Evolutionary conservation across 2,113 vertebrate genomes (phyloP).

Genomic region (Macquaria ambigua): DNA sequence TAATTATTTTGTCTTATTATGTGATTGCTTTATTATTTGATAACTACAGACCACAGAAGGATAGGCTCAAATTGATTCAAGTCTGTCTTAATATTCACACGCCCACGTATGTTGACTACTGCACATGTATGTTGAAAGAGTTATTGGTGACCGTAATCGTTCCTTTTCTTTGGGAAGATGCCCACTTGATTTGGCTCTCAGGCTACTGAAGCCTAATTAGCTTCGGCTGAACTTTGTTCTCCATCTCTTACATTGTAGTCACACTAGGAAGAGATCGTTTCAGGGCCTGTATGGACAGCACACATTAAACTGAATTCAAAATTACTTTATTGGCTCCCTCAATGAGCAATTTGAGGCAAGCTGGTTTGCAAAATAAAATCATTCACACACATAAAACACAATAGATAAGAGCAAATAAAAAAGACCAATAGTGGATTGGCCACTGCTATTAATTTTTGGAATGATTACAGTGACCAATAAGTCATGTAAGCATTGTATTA

Average conservation of each 20-base stretch:
- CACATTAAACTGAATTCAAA: background rate
- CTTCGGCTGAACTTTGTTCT: background rate
- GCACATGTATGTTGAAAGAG: background rate
- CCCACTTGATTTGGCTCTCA: background rate
- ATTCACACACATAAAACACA: background rate
- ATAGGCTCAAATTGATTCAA: background rate
- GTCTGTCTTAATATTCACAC: background rate
- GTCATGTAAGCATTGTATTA: background rate
- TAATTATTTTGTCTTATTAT: conserved; percentile 2
- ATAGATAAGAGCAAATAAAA: background rate
- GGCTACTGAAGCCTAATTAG: background rate
- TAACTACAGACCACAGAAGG: background rate
- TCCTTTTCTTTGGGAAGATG: background rate
- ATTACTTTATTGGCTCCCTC: background rate
- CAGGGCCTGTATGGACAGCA: background rate
- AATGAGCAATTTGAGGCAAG: background rate
- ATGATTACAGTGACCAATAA: background rate
- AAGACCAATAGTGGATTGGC: background rate
- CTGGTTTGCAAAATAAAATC: background rate
- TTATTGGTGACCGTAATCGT: background rate
- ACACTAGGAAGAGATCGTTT: background rate
- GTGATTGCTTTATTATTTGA: background rate
- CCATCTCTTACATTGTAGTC: background rate
- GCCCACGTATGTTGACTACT: too few relatives aligned
- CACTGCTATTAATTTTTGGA: background rate